phyloP scores from a whole-genome alignment of 1,140 invertebrate genomes.

The Drosophila saltans region DNA sequence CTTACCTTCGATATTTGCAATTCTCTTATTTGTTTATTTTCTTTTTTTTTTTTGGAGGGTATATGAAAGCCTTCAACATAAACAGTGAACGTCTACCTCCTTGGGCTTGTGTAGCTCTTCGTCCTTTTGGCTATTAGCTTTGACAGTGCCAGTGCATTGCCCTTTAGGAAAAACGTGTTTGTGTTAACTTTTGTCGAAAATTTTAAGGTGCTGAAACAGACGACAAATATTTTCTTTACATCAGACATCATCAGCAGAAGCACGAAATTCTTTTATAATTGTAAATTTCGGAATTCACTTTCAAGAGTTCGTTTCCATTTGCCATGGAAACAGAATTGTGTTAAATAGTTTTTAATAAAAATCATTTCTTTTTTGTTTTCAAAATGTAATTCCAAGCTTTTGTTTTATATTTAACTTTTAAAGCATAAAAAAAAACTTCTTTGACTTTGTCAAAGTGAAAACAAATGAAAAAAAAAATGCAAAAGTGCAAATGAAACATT shows the following conservation, averaged over 20 bases:
- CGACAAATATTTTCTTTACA: neutral
- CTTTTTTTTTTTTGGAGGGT: neutral
- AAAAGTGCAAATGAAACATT: neutral
- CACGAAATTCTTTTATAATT: neutral
- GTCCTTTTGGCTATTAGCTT: constrained; percentile 62
- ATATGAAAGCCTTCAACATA: neutral
- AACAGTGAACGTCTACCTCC: neutral
- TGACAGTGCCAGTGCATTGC: constrained; percentile 34
- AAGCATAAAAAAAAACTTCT: neutral
- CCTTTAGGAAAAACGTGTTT: neutral
- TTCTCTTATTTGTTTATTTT: neutral
- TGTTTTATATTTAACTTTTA: no score
- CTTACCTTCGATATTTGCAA: no score
- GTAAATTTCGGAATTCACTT: neutral
- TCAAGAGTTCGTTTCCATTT: no score
- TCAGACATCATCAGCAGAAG: neutral
- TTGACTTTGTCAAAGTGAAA: neutral
- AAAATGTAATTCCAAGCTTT: no score
- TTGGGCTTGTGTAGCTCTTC: neutral
- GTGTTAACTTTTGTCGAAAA: neutral
- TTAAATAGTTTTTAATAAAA: no score
- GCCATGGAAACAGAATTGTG: no score
- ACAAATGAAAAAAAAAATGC: neutral
- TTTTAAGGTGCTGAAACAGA: neutral
- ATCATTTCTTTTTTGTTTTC: no score